phyloP scores from a whole-genome alignment of 2,113 vertebrate genomes.

The Gnathonemus longibarbis region DNA sequence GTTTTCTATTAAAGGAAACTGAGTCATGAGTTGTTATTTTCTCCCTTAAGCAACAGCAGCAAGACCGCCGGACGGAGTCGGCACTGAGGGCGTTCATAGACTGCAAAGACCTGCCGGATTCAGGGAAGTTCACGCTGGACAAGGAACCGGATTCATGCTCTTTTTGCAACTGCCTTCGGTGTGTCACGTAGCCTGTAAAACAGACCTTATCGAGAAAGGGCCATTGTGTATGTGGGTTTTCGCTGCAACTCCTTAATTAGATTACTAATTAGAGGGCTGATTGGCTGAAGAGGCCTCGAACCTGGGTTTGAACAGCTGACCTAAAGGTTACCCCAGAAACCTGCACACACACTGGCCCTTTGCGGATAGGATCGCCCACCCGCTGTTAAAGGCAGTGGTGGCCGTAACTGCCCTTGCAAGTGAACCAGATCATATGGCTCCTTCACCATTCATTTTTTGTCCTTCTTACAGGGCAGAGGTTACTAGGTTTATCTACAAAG shows the following conservation, averaged over 20 bases:
- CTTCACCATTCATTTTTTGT: background rate
- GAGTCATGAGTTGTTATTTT: background rate
- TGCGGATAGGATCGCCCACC: background rate
- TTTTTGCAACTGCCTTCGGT: constrained; percentile 63
- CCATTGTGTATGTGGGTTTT: background rate
- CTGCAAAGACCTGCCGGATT: constrained; percentile 74
- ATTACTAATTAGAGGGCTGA: background rate
- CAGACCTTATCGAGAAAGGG: background rate
- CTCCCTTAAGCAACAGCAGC: constrained; percentile 72
- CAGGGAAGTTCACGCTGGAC: constrained; percentile 69
- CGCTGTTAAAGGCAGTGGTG: background rate
- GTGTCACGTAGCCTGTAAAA: constrained; percentile 25
- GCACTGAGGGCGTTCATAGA: constrained; percentile 76
- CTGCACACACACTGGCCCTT: background rate
- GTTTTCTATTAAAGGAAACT: background rate
- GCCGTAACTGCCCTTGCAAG: background rate
- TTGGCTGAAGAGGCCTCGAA: background rate
- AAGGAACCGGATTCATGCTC: constrained; percentile 54
- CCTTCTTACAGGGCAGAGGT: background rate
- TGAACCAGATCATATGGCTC: background rate
- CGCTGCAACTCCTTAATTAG: background rate
- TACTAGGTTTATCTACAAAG: background rate
- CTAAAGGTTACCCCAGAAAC: background rate
- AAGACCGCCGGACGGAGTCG: constrained; percentile 68
- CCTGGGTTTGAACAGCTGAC: background rate